phyloP scores from a whole-genome alignment of 2,888 invertebrate species.

The Drosophila pseudotalamancana region DNA sequence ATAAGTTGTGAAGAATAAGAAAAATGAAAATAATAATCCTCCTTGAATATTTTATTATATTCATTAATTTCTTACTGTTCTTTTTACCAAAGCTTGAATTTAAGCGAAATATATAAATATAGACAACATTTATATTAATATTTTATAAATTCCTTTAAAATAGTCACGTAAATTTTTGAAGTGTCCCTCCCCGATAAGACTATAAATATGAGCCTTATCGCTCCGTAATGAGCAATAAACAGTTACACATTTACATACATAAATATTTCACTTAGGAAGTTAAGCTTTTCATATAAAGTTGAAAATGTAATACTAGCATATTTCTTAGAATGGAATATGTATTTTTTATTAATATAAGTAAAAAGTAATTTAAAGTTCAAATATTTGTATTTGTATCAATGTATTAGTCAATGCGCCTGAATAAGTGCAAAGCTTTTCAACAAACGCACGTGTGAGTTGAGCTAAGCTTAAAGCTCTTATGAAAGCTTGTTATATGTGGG shows the following conservation, averaged over 20 bases:
- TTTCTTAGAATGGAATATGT: not conserved
- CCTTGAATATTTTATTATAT: not conserved
- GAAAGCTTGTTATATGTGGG: not conserved
- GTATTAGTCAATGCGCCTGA: not conserved
- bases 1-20: too few species aligned
- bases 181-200: constrained; percentile 16
- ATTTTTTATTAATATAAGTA: not conserved
- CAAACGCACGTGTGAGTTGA: not conserved
- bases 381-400: not conserved
- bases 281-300: too few species aligned
- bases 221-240: not conserved
- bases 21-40: too few species aligned
- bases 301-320: too few species aligned
- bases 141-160: not conserved
- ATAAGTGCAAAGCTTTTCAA: not conserved
- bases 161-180: constrained; percentile 21
- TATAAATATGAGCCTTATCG: constrained; percentile 24
- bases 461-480: not conserved
- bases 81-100: not conserved
- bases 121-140: not conserved
- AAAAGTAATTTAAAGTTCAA: not conserved
- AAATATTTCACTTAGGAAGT: too few species aligned
- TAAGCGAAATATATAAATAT: not conserved
- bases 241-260: not conserved
- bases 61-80: not conserved